Percentiles rank a stretch among this genome's conserved stretches.
Evolutionary conservation across 2,888 invertebrate genomes (phyloP).

Genomic region (Melinaea marsaeus): DNA sequence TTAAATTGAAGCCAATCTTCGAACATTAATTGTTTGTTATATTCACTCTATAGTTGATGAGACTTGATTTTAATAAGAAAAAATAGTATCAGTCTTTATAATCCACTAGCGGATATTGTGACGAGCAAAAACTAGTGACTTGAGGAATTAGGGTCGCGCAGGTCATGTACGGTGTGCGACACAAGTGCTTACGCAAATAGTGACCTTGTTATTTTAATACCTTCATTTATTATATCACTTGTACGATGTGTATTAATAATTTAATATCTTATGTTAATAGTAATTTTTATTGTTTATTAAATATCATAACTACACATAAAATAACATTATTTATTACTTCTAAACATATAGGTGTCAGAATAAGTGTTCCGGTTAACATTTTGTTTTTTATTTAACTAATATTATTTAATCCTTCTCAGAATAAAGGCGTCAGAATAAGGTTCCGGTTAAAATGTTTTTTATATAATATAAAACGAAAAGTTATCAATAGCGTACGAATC

Average conservation of each 20-base stretch:
- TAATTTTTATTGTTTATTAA: too few relatives aligned
- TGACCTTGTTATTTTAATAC: conserved; percentile 4
- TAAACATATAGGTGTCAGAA: too few relatives aligned
- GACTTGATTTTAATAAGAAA: conserved; percentile 12
- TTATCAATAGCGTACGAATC: not conserved
- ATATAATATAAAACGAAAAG: too few relatives aligned
- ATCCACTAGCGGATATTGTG: conserved; percentile 36
- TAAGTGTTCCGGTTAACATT: too few relatives aligned
- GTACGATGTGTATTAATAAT: not conserved
- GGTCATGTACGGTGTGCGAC: conserved; percentile 30
- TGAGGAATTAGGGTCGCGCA: conserved; percentile 33
- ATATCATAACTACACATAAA: too few relatives aligned
- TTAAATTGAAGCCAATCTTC: conserved; percentile 1
- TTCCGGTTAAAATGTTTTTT: too few relatives aligned
- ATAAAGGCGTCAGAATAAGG: too few relatives aligned
- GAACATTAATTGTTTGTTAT: not conserved
- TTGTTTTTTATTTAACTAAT: too few relatives aligned
- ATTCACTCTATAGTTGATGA: not conserved
- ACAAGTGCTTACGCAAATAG: conserved; percentile 5
- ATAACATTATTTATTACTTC: too few relatives aligned
- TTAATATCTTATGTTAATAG: too few relatives aligned
- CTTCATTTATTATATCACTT: not conserved
- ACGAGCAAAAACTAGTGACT: conserved; percentile 36
- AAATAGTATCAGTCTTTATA: conserved; percentile 25
- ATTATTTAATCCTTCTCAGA: too few relatives aligned